A percentile compares a stretch with the other conserved stretches of the same genome.
phyloP scores from a whole-genome alignment of 2,113 vertebrate species.

The Maccullochella peelii region DNA sequence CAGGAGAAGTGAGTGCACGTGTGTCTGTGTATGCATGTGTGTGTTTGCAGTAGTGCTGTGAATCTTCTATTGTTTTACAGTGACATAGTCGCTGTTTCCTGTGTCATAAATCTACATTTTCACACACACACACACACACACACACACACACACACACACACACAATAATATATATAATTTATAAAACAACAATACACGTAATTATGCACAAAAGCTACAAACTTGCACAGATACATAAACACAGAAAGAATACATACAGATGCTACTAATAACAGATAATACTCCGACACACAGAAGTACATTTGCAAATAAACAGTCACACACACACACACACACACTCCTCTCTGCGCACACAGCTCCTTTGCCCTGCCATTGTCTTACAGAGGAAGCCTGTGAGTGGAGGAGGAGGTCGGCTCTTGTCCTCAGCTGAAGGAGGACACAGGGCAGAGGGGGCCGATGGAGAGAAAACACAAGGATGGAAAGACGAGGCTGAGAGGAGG shows the following conservation, averaged over 20 bases:
- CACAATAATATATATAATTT: neutral
- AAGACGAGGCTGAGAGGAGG: slow-evolving; percentile 16
- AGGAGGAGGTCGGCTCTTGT: slow-evolving; percentile 48
- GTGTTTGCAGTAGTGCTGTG: slow-evolving; percentile 71
- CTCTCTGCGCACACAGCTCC: slow-evolving; percentile 26
- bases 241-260: neutral
- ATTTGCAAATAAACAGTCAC: slow-evolving; percentile 1
- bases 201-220: neutral
- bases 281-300: neutral
- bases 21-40: slow-evolving; percentile 20
- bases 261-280: neutral
- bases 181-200: neutral
- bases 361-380: slow-evolving; percentile 71
- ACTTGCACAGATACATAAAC: slow-evolving; percentile 2
- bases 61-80: slow-evolving; percentile 90
- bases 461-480: slow-evolving; percentile 4
- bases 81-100: slow-evolving; percentile 87
- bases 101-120: slow-evolving; percentile 86
- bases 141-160: slow-evolving; percentile 6
- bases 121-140: slow-evolving; percentile 27
- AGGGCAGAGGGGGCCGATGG: slow-evolving; percentile 43
- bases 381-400: slow-evolving; percentile 64
- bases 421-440: slow-evolving; percentile 32
- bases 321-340: neutral
- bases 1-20: slow-evolving; percentile 28